phyloP scores from a whole-genome alignment of 2,797 vertebrate genomes.

The Catamblyrhynchus diadema region DNA sequence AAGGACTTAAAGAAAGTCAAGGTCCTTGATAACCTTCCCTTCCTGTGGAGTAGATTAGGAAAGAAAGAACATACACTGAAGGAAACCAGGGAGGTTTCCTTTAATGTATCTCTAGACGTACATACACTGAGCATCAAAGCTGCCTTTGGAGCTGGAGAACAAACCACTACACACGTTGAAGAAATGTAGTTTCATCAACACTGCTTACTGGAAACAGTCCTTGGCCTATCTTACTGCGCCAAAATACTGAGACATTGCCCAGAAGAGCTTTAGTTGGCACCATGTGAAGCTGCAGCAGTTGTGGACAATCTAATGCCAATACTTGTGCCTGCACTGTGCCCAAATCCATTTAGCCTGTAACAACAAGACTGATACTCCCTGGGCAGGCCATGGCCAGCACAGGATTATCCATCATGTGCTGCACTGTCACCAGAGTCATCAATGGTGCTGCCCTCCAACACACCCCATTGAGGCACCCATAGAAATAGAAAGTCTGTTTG shows the following conservation, averaged over 20 bases:
- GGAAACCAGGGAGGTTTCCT: not conserved
- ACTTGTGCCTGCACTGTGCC: accelerated
- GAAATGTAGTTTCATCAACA: not conserved
- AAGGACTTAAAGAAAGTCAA: not conserved
- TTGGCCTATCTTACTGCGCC: not conserved
- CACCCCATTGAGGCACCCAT: not conserved
- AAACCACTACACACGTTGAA: not conserved
- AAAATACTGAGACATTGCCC: not conserved
- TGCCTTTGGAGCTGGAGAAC: not conserved
- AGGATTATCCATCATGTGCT: not conserved
- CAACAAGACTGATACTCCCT: not conserved
- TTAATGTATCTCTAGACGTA: not conserved
- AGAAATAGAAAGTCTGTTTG: not conserved
- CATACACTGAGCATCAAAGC: not conserved
- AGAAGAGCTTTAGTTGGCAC: not conserved
- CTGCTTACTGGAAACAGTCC: not conserved
- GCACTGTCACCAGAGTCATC: accelerated
- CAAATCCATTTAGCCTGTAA: not conserved
- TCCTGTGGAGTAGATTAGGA: not conserved
- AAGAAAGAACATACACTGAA: not conserved
- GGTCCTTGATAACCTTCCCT: not conserved
- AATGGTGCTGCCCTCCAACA: not conserved
- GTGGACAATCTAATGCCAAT: not conserved
- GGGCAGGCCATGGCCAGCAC: not conserved
- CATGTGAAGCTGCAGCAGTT: not conserved